Base-by-base conservation (phyloP, 2,113 vertebrate genomes). In the Polypterus bichir region DNA sequence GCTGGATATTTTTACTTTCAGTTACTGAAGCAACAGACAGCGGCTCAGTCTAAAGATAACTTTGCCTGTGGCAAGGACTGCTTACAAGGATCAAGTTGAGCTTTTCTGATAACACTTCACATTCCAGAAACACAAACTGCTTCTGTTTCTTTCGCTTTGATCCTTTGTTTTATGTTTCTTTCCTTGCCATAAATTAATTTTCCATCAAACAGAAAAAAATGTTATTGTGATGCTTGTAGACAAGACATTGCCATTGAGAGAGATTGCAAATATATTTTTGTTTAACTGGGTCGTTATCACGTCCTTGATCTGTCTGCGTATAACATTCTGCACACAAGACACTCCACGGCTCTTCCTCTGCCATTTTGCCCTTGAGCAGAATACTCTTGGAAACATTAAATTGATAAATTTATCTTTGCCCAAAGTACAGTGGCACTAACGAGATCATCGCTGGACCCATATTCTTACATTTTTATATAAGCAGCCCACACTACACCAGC, bases 51-150 rank as follows among this genome's bases (percentile, higher is more conserved):
- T 79, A 82, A 81, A 72, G 75, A 79, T 78, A 80, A 78, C 81
- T 83, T 83, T 83, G 79, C 79, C 77, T 75, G 74, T 82, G 73
- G 79, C 76, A 76, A 80, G 72, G 73, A 79, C 74, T 77, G 73
- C 73, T 68, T 62, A 59, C 59, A 54, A 61, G 47, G 55, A 53
- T 66, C 60, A 62, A 46, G 61, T 54, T 63, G 6, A 49, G 9
- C 11, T 62, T 66, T 57, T 45, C 27, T 55, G 9, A 45, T 66
- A 62, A 59, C 46, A 48, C 51, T 66, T 63, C 59, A 46, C 57
- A 63, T 66, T 62, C 51, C 57, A 66, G 56, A 53, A 66, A 57
- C 46, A 66, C 56, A 59, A 48, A 47, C 55, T 60, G 11, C 47
- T 49, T 59, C 56, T n/a, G 11, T 48, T 65, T 47, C 47, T 47